phyloP scores from a whole-genome alignment of 2,797 vertebrate species.

The Coccyzus lansbergi region DNA sequence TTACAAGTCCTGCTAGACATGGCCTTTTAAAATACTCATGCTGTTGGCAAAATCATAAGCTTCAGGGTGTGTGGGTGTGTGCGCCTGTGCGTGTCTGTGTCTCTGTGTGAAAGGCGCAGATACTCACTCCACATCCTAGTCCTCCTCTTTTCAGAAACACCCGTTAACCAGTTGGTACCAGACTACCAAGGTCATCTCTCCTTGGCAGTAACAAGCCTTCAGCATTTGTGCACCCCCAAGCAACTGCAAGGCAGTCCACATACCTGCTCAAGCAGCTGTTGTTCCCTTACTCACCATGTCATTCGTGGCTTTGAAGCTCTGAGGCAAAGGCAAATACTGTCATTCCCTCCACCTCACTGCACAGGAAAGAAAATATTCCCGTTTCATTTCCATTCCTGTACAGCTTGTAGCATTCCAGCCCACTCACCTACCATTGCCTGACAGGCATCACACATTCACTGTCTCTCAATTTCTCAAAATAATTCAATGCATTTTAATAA shows the following conservation, averaged over 20 bases:
- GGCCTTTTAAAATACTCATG: background rate
- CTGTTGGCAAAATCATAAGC: background rate
- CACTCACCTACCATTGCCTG: background rate
- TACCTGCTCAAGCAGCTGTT: background rate
- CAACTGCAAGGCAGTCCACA: background rate
- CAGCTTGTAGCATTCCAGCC: background rate
- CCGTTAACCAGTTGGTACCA: background rate
- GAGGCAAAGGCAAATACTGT: background rate
- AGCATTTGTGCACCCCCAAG: background rate
- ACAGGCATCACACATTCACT: background rate
- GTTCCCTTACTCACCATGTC: background rate
- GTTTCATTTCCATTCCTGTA: background rate
- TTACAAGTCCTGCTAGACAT: constrained; percentile 7
- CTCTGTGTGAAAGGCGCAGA: background rate
- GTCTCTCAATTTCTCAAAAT: background rate
- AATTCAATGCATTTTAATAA: background rate
- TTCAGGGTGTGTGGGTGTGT: background rate
- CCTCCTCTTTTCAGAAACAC: background rate
- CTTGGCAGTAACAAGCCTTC: background rate
- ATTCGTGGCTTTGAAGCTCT: background rate
- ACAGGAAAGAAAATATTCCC: background rate
- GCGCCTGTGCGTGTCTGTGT: too few relatives aligned
- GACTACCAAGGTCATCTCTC: background rate
- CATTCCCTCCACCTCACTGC: background rate
- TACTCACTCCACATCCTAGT: background rate